Percentiles rank a stretch among this genome's conserved stretches.
Conservation (phyloP, 2,888 invertebrate genomes). For the Dynastes maya region DNA sequence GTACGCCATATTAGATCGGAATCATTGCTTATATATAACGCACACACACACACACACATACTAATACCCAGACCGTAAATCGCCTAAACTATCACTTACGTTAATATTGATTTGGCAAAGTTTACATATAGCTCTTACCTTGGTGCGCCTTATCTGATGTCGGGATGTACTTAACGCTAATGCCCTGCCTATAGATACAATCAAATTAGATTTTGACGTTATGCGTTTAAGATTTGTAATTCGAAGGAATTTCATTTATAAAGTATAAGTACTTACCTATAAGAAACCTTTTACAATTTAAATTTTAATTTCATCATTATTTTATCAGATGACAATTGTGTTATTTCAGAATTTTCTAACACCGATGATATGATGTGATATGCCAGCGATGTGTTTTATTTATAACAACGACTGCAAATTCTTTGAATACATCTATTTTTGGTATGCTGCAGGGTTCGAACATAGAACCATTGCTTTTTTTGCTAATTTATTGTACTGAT, state of each 20-base stretch:
- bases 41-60: conserved; percentile 32
- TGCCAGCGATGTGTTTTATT: too few species aligned
- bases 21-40: conserved; percentile 51
- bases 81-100: conserved; percentile 47
- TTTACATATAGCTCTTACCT: conserved; percentile 46
- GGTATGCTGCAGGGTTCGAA: too few species aligned
- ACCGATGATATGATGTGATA: too few species aligned
- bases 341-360: too few species aligned
- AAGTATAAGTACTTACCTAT: not conserved
- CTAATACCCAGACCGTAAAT: conserved; percentile 33
- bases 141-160: conserved; percentile 41
- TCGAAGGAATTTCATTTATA: not conserved
- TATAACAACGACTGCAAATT: too few species aligned
- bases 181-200: conserved; percentile 32
- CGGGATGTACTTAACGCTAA: conserved; percentile 41
- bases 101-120: conserved; percentile 47
- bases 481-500: too few species aligned
- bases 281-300: too few species aligned
- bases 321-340: too few species aligned
- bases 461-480: too few species aligned
- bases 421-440: too few species aligned
- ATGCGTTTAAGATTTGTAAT: conserved; percentile 24
- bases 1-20: conserved; percentile 52
- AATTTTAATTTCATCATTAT: too few species aligned
- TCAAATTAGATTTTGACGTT: conserved; percentile 38